Base-by-base conservation (phyloP, 2,888 invertebrate species). In the Ennomos quercinarius region DNA sequence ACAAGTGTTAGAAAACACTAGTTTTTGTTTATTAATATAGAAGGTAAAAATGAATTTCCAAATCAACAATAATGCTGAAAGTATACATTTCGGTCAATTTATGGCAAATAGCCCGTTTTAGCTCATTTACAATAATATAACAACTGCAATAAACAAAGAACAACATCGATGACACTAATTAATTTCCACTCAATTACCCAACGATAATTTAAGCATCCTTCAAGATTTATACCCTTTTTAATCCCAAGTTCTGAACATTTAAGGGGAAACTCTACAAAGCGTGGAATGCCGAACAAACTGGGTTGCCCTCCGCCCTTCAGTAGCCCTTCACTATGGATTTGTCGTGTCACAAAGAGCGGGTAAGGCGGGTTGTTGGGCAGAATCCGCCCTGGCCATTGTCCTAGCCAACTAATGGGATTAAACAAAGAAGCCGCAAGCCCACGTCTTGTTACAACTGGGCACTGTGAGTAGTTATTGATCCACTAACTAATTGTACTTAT, bases 141-240 rank as follows among this genome's bases (percentile, higher is more conserved):
- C 6, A 27, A 6, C 27, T 27, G 27, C 6, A 27, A 27, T 27
- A 39, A 53, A 40, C 45, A 39, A 46, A 35, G 12, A 10, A n/a
- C 10, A 27, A 9, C 34, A n/a, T 10, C 12, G 39, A 47, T 42
- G 9, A 43, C 43, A 36, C 47, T 35, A 46, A 58, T 52, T 38
- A 53, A 42, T 49, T 53, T 37, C 40, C 12, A 38, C 47, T 47
- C 39, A 48, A 48, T 40, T 12, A 39, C 4, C 37, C 11, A 11
- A 12, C 13, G 10, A 44, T 44, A 44, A 34, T 10, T 10, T n/a
- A 43, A 43, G 45, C 38, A 45, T 48, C 47, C 36, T 35, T n/a
- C 11, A 36, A 58, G 39, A 49, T 45, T 53, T 53, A 53, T 44
- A 53, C 40, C 58, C 36, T 53, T 53, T 52, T 49, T 49, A 58